Evolutionary conservation across 2,888 invertebrate species (phyloP), one percentile per base, ranked within the genome.

Genomic region (Acanthacorydalis orientalis): DNA sequence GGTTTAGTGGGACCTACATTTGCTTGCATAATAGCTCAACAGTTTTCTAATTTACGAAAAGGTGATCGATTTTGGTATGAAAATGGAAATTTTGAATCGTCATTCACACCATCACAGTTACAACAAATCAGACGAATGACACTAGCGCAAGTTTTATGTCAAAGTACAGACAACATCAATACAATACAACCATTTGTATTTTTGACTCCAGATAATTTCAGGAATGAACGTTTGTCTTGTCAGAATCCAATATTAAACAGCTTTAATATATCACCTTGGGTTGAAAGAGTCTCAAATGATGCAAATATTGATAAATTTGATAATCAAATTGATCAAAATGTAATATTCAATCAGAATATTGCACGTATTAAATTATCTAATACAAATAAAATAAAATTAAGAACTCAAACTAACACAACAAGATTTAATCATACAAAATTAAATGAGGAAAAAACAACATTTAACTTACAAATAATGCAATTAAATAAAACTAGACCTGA

Each of bases 41-140:
- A 89, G 63, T 90, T 90, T 59, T 72, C 77, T 9, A 83, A 83
- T 58, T 65, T 86, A 1, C 75, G 85, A 1, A 79, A 77, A 59
- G 86, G 86, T 11, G 84, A 86, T 60, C 68, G 84, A 50, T 85
- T 86, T 61, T 85, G 85, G 85, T 87, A 85, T 57, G 90, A 90
- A 64, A 88, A 88, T 59, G 75, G 77, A 2, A 76, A 75, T 3
- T 74, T 78, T 40, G 80, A 81, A 50, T 83, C 75, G 31, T 80
- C 83, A 1, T 83, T 88, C 57, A 85, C 83, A 0, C 77, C 79
- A 2, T 76, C 78, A 1, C 88, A 89, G 59, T 63, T 89, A 3
- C 78, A 81, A 53, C 80, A 84, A 54, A 74, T 88, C 40, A 68
- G 84, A 33, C 70, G 77, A 45, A 73, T 80, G 12, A 80, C 80